Evolutionary conservation across 2,113 vertebrate species (phyloP).

Genomic region (Phyllostomus hastatus): DNA sequence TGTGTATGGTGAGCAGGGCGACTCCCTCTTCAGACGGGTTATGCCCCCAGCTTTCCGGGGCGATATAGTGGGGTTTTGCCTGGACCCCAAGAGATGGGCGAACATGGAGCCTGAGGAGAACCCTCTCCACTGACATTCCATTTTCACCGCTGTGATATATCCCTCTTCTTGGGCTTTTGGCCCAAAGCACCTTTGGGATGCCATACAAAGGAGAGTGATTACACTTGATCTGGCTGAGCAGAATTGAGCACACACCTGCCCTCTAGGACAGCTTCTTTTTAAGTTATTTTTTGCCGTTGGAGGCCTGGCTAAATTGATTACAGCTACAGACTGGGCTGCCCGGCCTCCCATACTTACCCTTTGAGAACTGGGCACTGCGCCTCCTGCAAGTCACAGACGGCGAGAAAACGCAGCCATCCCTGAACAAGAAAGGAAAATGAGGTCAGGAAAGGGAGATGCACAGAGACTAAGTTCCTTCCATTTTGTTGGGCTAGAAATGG

Average conservation of each 20-base stretch:
- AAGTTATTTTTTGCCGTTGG: conserved; percentile 46
- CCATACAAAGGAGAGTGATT: background rate
- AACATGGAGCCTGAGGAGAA: background rate
- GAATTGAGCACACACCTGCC: background rate
- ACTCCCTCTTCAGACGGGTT: background rate
- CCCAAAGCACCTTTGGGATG: background rate
- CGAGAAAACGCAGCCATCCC: background rate
- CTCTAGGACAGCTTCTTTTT: conserved; percentile 30
- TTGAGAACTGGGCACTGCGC: conserved; percentile 15
- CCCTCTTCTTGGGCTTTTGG: background rate
- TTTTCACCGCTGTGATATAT: background rate
- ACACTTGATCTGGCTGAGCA: background rate
- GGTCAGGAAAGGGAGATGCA: background rate
- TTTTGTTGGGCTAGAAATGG: background rate
- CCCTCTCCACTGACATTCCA: background rate
- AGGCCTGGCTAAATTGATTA: background rate
- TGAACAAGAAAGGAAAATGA: background rate
- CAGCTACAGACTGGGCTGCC: background rate
- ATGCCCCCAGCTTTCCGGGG: background rate
- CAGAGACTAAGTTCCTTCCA: background rate
- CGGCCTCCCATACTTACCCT: background rate
- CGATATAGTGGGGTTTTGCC: background rate
- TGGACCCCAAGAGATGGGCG: background rate
- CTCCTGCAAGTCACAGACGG: background rate
- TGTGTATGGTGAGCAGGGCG: background rate